phyloP scores from a whole-genome alignment of 2,797 vertebrate genomes.

The Pempheris klunzingeri region DNA sequence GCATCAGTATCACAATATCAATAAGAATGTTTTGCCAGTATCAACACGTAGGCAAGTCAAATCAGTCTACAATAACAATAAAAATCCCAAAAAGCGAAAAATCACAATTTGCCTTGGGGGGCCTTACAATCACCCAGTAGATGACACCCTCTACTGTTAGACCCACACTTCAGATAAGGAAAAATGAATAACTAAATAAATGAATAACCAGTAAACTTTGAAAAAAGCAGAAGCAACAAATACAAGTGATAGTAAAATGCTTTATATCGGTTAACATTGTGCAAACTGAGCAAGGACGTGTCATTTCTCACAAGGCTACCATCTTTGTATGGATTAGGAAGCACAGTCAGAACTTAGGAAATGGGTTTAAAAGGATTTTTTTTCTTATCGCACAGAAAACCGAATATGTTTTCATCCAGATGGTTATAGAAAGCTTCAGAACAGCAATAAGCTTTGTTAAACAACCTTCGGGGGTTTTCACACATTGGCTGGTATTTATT shows the following conservation, averaged over 20 bases:
- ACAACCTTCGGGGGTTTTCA: neutral
- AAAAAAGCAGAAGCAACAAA: neutral
- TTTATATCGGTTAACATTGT: neutral
- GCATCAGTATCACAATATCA: neutral
- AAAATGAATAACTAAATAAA: too few relatives aligned
- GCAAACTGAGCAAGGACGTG: neutral
- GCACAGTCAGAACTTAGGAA: neutral
- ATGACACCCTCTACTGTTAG: too few relatives aligned
- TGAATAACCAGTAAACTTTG: neutral
- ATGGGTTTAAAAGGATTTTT: neutral
- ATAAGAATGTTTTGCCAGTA: neutral
- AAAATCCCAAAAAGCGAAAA: too few relatives aligned
- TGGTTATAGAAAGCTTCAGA: neutral
- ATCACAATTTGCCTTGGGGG: too few relatives aligned
- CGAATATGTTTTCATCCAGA: neutral
- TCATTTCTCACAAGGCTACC: neutral
- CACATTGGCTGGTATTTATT: neutral
- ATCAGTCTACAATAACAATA: too few relatives aligned
- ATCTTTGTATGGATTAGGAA: neutral
- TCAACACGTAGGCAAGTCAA: neutral
- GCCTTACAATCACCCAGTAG: too few relatives aligned
- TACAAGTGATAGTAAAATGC: neutral
- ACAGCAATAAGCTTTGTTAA: neutral
- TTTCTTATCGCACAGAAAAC: neutral
- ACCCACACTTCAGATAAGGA: too few relatives aligned